These are phyloP conservation scores for Cochlearius cochlearius DNA, from an alignment of 2,113 vertebrate species.

Conservation along the genomic window DNA sequence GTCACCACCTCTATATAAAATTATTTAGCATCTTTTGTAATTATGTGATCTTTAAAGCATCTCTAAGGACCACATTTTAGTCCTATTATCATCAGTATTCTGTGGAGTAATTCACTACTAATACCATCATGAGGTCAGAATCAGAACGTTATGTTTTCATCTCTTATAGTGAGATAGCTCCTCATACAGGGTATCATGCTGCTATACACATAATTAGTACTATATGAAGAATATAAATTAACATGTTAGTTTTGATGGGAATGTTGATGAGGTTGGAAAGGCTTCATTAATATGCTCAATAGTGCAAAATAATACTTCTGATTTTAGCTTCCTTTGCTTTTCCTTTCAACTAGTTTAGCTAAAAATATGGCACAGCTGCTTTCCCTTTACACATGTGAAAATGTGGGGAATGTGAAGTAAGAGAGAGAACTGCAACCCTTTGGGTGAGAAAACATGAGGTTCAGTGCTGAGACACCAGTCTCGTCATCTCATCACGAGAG, in stretches of 20 bases:
- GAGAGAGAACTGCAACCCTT: not conserved
- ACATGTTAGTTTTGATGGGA: conserved; percentile 35
- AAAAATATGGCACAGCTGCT: conserved; percentile 46
- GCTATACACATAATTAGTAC: conserved; percentile 18
- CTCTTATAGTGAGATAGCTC: not conserved
- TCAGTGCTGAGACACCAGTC: not conserved
- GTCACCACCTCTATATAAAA: not conserved
- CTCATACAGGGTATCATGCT: not conserved
- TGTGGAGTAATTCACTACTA: not conserved
- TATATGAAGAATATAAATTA: conserved; percentile 56
- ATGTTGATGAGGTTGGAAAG: conserved; percentile 51
- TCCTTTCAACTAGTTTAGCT: conserved; percentile 32
- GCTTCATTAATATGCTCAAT: conserved; percentile 35
- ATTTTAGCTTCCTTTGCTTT: conserved; percentile 41
- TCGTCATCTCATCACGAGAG: fast-evolving
- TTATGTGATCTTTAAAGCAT: not conserved
- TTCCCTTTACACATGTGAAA: conserved; percentile 19
- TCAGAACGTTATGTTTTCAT: not conserved
- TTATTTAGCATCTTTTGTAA: not conserved
- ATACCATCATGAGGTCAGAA: not conserved
- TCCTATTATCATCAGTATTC: not conserved
- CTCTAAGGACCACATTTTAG: not conserved
- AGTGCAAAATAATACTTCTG: conserved; percentile 34
- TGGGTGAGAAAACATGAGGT: not conserved
- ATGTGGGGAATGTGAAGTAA: conserved; percentile 2